Evolutionary conservation across 2,888 invertebrate genomes (phyloP), one percentile per base, ranked within the genome.

Genomic region (Folsomia manolachei): DNA sequence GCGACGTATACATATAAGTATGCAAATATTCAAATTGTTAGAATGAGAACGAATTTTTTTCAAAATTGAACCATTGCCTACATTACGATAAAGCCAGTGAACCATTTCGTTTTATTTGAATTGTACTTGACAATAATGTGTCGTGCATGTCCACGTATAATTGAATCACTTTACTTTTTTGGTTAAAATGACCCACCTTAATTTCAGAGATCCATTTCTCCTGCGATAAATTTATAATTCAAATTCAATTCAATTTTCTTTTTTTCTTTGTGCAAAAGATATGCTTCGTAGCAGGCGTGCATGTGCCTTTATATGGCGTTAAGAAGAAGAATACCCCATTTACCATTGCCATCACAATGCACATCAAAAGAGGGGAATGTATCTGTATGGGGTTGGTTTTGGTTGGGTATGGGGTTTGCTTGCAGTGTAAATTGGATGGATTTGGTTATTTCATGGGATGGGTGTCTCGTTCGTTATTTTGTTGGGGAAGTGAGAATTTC

Each of bases 381-480:
- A 9, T 39, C 7, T 39, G 4, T 4, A 39, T 39, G 14, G 39
- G 39, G 39, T 39, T 39, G 39, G 39, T 39, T 4, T 14, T 39
- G 39, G 14, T 39, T n/a, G n/a, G n/a, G n/a, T n/a, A 51, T 51
- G 18, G 9, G 7, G 21, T 56, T 19, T 14, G 56, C 4, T 14
- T 19, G 19, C 56, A 56, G 18, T 64, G 27, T 66, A 66, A 66
- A 66, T 66, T 66, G 65, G 65, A 66, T 66, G 65, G 51, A 66
- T 66, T 66, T 66, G 65, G 27, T 66, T 66, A 66, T 66, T 24
- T 25, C 62, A 62, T 56, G 7, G 4, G 7, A 39, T 56, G 56
- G 19, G 21, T 56, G 51, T 51, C 18, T 9, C 51, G 9, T 9
- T 51, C 18, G 51, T 51, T 51, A 56, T 56, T 56, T n/a, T 56